Conservation (phyloP, 2,113 vertebrate genomes). For the Psittacara wagleri region DNA sequence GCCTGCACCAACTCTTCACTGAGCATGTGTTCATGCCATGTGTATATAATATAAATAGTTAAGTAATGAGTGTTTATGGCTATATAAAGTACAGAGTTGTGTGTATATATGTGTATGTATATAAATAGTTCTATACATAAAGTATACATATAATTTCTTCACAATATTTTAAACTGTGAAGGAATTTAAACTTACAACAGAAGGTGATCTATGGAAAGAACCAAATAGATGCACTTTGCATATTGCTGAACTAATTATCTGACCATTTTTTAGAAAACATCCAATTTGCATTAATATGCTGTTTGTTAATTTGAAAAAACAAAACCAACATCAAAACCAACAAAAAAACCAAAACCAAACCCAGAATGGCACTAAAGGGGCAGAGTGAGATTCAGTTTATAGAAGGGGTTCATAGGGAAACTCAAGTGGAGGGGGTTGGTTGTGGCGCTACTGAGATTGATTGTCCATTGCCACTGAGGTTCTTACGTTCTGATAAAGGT, state of each 20-base stretch:
- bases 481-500: slow-evolving; percentile 1
- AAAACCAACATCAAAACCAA: neutral
- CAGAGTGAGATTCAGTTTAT: slow-evolving; percentile 30
- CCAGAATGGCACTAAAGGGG: slow-evolving; percentile 41
- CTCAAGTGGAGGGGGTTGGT: slow-evolving; percentile 15
- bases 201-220: slow-evolving; percentile 73
- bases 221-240: slow-evolving; percentile 75
- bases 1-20: slow-evolving; percentile 57
- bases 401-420: neutral
- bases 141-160: slow-evolving; percentile 76
- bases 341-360: neutral
- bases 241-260: slow-evolving; percentile 68
- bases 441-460: neutral
- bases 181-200: slow-evolving; percentile 74
- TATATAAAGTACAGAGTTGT: slow-evolving; percentile 69
- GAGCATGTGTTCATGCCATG: slow-evolving; percentile 57
- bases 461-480: slow-evolving; percentile 35
- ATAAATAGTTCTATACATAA: slow-evolving; percentile 75
- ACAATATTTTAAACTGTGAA: slow-evolving; percentile 85
- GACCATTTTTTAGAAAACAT: slow-evolving; percentile 72
- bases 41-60: slow-evolving; percentile 67
- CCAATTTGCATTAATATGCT: slow-evolving; percentile 62
- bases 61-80: slow-evolving; percentile 66
- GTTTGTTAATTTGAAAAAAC: slow-evolving; percentile 68
- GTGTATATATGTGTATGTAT: slow-evolving; percentile 78